These are phyloP conservation scores for Eumeta japonica DNA, from an alignment of 1,140 invertebrate species.

Conservation along the genomic window DNA sequence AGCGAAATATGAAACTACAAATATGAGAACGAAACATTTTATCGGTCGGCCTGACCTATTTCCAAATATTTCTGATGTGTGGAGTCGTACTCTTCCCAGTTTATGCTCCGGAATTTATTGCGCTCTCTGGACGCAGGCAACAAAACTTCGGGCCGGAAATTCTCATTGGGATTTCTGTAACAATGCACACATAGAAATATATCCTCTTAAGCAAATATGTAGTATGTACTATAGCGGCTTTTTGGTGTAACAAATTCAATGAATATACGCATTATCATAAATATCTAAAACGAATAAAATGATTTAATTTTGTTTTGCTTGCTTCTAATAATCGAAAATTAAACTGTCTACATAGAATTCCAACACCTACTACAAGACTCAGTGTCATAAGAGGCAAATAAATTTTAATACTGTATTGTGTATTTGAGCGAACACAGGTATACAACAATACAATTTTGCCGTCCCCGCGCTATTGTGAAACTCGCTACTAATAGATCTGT, in stretches of 20 bases:
- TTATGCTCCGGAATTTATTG: conserved; percentile 76
- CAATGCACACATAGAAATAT: conserved; percentile 9
- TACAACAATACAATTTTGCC: no score
- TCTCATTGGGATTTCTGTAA: conserved; percentile 84
- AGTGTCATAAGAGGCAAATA: no score
- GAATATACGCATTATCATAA: neutral
- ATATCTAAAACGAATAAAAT: neutral
- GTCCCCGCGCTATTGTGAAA: neutral
- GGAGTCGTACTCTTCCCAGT: conserved; percentile 89
- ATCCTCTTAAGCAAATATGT: conserved; percentile 3
- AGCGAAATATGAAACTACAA: conserved; percentile 18
- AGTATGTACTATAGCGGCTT: no score
- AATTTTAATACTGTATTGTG: no score
- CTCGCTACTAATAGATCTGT: neutral
- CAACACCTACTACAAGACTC: no score
- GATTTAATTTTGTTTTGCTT: neutral
- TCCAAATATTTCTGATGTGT: conserved; percentile 90
- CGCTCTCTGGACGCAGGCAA: conserved; percentile 76
- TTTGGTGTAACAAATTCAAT: no score
- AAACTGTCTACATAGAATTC: no score
- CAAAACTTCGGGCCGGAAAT: conserved; percentile 69
- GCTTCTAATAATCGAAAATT: neutral
- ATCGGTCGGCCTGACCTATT: conserved; percentile 73
- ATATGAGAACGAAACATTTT: conserved; percentile 16
- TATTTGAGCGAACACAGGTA: no score